phyloP scores from a whole-genome alignment of 1,140 invertebrate genomes.

The Ruditapes philippinarum region DNA sequence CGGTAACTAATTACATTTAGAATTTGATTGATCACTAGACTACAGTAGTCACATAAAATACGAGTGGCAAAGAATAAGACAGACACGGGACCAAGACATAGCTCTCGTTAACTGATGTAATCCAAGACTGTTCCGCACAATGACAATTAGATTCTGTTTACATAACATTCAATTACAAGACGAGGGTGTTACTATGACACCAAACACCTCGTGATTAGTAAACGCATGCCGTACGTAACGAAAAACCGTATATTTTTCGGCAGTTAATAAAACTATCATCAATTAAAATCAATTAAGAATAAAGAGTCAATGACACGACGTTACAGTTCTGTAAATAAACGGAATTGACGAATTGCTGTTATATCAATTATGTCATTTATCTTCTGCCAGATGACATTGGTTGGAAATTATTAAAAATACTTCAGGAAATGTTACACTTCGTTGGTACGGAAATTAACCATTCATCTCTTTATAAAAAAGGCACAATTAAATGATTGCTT shows the following conservation, averaged over 20 bases:
- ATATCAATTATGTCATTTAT: constrained; percentile 51
- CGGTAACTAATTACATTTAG: neutral
- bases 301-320: constrained; percentile 31
- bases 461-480: neutral
- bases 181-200: neutral
- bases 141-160: constrained; percentile 35
- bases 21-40: constrained; percentile 20
- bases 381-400: neutral
- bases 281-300: constrained; percentile 54
- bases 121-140: constrained; percentile 2
- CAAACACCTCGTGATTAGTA: constrained; percentile 14
- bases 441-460: constrained; percentile 19
- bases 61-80: constrained; percentile 22
- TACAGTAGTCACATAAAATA: neutral
- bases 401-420: neutral
- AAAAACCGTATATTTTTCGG: constrained; percentile 9
- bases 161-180: constrained; percentile 58
- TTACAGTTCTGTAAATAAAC: constrained; percentile 41
- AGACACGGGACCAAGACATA: constrained; percentile 2
- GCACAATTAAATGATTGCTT: no score
- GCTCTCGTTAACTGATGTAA: constrained; percentile 47
- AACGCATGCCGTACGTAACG: neutral
- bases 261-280: constrained; percentile 31
- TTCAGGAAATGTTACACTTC: neutral
- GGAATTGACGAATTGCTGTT: neutral